These are phyloP conservation scores for Hyalella azteca DNA, from an alignment of 2,888 invertebrate genomes.

Conservation along the genomic window DNA sequence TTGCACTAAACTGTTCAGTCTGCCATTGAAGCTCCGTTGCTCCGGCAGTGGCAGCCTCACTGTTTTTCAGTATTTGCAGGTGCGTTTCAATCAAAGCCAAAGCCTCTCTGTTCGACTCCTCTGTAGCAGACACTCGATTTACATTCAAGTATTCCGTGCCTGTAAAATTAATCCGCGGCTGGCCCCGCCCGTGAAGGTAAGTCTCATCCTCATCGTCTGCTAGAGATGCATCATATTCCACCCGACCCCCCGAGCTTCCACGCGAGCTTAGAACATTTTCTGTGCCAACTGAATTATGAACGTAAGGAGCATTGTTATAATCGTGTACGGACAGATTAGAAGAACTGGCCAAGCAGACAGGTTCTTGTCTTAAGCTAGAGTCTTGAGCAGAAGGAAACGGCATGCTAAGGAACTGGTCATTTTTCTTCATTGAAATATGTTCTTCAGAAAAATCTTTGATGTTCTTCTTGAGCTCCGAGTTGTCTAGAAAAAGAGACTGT, in stretches of 20 bases:
- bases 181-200: background rate
- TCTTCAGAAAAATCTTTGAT: background rate
- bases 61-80: background rate
- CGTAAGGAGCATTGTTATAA: background rate
- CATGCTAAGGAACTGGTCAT: too few species aligned
- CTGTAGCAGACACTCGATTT: too few species aligned
- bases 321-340: background rate
- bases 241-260: conserved; percentile 53
- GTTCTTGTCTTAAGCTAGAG: background rate
- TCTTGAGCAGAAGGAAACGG: background rate
- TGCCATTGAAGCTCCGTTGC: background rate
- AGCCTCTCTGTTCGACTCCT: background rate
- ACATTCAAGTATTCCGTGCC: background rate
- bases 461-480: too few species aligned
- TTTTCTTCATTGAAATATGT: too few species aligned
- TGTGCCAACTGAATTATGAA: too few species aligned
- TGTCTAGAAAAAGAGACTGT: too few species aligned
- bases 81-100: conserved; percentile 1
- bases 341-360: background rate
- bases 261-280: conserved; percentile 41
- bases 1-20: background rate
- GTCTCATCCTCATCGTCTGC: conserved; percentile 20
- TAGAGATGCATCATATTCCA: background rate
- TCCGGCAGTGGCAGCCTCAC: background rate
- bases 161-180: background rate